These are phyloP conservation scores for Myrmecobius fasciatus DNA, from an alignment of 2,113 vertebrate genomes.

Conservation along the genomic window DNA sequence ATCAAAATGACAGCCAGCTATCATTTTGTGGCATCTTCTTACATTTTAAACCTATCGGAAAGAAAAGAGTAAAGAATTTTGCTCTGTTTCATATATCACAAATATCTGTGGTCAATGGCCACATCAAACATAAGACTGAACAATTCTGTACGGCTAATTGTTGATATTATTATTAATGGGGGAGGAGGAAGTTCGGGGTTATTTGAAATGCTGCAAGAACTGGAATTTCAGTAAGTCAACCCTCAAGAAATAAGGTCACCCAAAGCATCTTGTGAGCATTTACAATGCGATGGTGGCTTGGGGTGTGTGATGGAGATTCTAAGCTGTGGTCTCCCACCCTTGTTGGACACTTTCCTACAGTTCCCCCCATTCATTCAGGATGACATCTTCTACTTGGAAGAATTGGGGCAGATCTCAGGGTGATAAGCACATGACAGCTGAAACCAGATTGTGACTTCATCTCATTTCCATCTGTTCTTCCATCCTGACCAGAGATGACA, in stretches of 20 bases:
- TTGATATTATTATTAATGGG: background rate
- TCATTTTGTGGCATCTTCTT: conserved; percentile 86
- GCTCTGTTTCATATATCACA: conserved; percentile 77
- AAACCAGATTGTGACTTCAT: background rate
- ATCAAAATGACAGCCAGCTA: conserved; percentile 83
- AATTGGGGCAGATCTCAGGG: background rate
- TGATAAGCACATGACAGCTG: background rate
- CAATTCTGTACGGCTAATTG: background rate
- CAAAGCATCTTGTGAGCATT: background rate
- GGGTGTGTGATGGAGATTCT: background rate
- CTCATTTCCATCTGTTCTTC: background rate
- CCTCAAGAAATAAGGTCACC: conserved; percentile 9
- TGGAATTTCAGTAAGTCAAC: background rate
- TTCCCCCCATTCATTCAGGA: background rate
- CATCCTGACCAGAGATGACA: background rate
- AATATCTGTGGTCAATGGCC: conserved; percentile 43
- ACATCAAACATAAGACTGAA: conserved; percentile 35
- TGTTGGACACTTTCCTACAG: background rate
- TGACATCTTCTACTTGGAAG: conserved; percentile 23
- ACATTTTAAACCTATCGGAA: conserved; percentile 85
- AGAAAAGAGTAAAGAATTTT: conserved; percentile 84
- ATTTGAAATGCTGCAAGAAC: conserved; percentile 1
- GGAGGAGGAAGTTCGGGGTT: background rate
- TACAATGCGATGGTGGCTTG: background rate
- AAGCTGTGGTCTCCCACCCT: background rate